phyloP scores from a whole-genome alignment of 1,140 invertebrate species.

The Drosophila oshimai region DNA sequence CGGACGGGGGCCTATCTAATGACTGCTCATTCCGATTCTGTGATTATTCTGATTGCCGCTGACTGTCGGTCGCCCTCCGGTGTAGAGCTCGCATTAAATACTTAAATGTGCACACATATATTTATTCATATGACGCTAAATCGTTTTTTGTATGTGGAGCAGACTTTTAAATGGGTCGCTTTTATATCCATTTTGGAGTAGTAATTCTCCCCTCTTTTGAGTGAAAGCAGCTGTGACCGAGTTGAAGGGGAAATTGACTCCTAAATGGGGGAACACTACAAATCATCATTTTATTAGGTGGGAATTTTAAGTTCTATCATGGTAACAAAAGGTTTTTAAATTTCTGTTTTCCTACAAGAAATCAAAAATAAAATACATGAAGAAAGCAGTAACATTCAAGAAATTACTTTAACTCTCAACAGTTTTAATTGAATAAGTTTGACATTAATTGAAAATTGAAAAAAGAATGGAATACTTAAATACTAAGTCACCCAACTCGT shows the following conservation, averaged over 20 bases:
- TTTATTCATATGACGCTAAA: conserved; percentile 35
- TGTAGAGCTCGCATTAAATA: conserved; percentile 47
- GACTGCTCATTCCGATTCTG: conserved; percentile 69
- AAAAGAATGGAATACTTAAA: background rate
- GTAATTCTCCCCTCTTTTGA: background rate
- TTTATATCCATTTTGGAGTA: conserved; percentile 15
- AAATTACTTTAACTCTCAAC: too few relatives aligned
- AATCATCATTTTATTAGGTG: background rate
- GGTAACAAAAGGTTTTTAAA: background rate
- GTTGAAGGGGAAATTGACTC: background rate
- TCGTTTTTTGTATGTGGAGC: conserved; percentile 47
- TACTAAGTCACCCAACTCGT: background rate
- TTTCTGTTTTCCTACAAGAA: too few relatives aligned
- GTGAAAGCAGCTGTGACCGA: conserved; percentile 14
- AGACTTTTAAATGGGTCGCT: conserved; percentile 40
- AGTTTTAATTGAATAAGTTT: too few relatives aligned
- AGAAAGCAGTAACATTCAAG: too few relatives aligned
- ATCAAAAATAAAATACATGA: too few relatives aligned
- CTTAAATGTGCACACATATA: conserved; percentile 51
- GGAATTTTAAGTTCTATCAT: background rate
- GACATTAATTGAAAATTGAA: too few relatives aligned
- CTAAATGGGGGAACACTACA: background rate
- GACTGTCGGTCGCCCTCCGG: conserved; percentile 33
- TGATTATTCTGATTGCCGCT: conserved; percentile 45
- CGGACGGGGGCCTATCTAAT: conserved; percentile 42